Conservation (phyloP, 2,113 vertebrate genomes). For the Pavo muticus region DNA sequence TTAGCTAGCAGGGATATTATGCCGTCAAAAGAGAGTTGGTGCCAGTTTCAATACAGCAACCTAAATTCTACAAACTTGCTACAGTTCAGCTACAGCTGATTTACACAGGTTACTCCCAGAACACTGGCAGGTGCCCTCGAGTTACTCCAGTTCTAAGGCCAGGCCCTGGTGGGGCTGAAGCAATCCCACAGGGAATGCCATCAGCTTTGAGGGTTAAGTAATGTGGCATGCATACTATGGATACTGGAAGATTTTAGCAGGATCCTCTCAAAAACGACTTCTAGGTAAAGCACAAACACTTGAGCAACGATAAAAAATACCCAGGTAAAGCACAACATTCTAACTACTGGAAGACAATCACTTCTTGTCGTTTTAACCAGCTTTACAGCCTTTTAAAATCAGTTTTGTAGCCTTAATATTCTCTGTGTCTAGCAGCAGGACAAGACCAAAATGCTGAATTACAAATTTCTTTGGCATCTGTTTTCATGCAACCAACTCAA, state of each 20-base stretch:
- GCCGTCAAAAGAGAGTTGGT: background rate
- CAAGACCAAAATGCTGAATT: background rate
- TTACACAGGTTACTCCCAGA: background rate
- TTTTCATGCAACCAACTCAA: background rate
- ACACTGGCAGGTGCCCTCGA: background rate
- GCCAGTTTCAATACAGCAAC: background rate
- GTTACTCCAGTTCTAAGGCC: background rate
- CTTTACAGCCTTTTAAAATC: background rate
- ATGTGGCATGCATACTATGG: accelerated
- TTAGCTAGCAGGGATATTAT: background rate
- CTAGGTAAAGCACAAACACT: background rate
- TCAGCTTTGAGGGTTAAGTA: accelerated
- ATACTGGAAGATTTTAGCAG: background rate
- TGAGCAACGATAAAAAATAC: background rate
- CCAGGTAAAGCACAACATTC: background rate
- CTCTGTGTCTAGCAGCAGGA: background rate
- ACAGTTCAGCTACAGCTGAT: background rate
- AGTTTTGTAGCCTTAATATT: background rate
- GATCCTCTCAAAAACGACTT: too few relatives aligned
- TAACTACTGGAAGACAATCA: accelerated
- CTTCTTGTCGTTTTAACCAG: background rate
- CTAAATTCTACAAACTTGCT: background rate
- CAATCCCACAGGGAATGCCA: accelerated
- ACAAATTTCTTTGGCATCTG: background rate
- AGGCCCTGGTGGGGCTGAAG: background rate